Evolutionary conservation across 2,888 invertebrate genomes (phyloP).

Genomic region (Leptinotarsa rubiginosa): DNA sequence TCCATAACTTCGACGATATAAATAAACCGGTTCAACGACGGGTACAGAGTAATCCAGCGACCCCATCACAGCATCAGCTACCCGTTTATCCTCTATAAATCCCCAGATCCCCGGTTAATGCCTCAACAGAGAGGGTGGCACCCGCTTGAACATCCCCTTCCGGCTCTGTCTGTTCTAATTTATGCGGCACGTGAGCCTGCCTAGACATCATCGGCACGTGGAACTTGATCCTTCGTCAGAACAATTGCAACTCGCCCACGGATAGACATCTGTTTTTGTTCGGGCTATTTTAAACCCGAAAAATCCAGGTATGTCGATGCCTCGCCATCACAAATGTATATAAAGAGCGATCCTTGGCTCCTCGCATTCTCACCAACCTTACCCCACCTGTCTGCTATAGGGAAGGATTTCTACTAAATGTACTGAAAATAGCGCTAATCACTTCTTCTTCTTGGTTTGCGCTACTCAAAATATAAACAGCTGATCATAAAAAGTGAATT

Average conservation of each 20-base stretch:
- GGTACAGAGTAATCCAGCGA: background rate
- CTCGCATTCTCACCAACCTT: no score
- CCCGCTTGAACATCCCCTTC: no score
- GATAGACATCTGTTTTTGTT: constrained; percentile 8
- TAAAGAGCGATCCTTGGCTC: background rate
- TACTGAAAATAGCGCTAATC: no score
- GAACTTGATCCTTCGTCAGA: background rate
- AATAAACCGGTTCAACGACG: background rate
- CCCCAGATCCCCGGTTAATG: constrained; percentile 15
- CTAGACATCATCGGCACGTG: constrained; percentile 7
- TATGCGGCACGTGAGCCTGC: background rate
- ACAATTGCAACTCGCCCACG: background rate
- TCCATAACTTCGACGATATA: background rate
- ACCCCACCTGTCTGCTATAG: no score
- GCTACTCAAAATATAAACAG: no score
- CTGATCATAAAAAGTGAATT: no score
- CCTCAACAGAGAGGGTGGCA: constrained; percentile 1
- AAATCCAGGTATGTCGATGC: constrained; percentile 2
- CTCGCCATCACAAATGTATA: no score
- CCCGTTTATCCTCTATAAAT: constrained; percentile 3
- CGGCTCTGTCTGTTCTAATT: constrained; percentile 2
- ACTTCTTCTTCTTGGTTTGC: no score
- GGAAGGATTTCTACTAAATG: no score
- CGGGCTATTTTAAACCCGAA: background rate
- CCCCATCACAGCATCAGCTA: background rate